Conservation (phyloP, 2,113 vertebrate species). For the Hyla sarda region DNA sequence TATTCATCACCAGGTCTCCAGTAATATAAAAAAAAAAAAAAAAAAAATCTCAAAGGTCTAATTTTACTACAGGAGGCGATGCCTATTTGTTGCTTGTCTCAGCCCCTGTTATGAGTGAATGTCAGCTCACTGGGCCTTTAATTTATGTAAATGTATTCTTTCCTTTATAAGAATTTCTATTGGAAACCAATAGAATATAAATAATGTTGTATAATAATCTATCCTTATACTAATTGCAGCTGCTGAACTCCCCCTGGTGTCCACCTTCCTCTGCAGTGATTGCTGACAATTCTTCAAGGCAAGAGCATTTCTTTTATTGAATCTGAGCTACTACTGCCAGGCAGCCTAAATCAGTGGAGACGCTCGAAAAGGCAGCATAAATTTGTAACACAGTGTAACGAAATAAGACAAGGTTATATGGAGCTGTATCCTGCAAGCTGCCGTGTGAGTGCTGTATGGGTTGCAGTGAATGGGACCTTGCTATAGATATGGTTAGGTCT, state of each 20-base stretch:
- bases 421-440: neutral
- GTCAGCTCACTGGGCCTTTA: neutral
- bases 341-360: conserved; percentile 19
- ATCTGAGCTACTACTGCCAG: neutral
- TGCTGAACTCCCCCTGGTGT: neutral
- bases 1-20: too few species aligned
- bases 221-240: neutral
- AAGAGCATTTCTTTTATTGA: conserved; percentile 31
- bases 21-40: too few species aligned
- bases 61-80: too few species aligned
- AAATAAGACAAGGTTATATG: conserved; percentile 20
- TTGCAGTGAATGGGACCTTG: neutral
- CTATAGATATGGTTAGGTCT: neutral
- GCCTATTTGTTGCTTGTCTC: neutral
- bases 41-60: too few species aligned
- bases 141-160: neutral
- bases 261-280: conserved; percentile 3
- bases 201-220: neutral
- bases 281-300: conserved; percentile 31
- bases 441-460: neutral
- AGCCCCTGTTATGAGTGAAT: neutral
- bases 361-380: neutral
- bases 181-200: neutral
- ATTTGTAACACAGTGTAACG: neutral
- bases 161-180: neutral